Evolutionary conservation across 2,113 vertebrate species (phyloP).

Genomic region (Jaculus jaculus): DNA sequence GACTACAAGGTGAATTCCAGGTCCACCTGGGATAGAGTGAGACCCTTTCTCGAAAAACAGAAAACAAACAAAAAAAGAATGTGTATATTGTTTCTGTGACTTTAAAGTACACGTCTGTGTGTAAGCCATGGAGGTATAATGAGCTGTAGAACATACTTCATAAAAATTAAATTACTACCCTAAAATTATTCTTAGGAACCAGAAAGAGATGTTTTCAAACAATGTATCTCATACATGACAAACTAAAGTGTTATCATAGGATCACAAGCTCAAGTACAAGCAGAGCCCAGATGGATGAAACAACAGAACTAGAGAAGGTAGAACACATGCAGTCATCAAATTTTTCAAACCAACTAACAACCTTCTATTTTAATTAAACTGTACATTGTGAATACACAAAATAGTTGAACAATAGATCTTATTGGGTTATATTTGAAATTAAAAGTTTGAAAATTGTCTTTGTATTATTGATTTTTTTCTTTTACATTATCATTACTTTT

Average conservation of each 20-base stretch:
- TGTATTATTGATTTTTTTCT: neutral
- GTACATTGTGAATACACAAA: neutral
- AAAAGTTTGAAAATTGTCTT: neutral
- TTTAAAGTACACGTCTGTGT: neutral
- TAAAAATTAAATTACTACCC: neutral
- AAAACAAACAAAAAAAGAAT: too few species aligned
- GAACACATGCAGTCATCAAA: neutral
- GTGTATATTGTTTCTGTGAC: neutral
- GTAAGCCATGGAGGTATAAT: neutral
- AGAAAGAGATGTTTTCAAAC: neutral
- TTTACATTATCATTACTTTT: neutral
- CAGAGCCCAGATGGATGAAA: neutral
- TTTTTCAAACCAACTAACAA: neutral
- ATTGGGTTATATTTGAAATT: constrained; percentile 12
- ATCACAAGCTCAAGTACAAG: neutral
- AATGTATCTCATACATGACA: neutral
- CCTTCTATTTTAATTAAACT: neutral
- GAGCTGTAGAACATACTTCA: neutral
- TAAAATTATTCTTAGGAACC: neutral
- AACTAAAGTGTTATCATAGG: neutral
- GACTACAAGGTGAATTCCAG: too few species aligned
- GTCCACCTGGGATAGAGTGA: too few species aligned
- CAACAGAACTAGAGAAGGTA: neutral
- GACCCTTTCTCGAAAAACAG: too few species aligned
- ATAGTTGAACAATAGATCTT: neutral